Percentiles rank a stretch among this genome's conserved stretches.
phyloP scores from a whole-genome alignment of 2,888 invertebrate species.

The Lasioglossum lativentre region DNA sequence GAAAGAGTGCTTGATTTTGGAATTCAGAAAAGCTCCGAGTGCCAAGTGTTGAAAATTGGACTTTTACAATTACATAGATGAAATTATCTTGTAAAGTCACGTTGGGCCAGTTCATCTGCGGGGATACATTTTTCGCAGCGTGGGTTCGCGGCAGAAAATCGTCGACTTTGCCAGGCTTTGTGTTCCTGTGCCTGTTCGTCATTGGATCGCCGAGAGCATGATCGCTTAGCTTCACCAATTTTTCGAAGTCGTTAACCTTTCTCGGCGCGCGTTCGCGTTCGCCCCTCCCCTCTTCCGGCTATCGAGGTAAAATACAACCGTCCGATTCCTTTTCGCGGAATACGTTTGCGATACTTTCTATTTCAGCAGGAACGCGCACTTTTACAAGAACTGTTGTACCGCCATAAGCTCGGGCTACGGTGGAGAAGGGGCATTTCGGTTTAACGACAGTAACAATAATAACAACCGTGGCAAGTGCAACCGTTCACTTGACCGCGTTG shows the following conservation, averaged over 20 bases:
- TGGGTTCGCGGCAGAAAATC: not conserved
- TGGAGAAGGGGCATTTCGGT: not conserved
- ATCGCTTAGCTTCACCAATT: conserved; percentile 14
- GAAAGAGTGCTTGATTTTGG: no score
- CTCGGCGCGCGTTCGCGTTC: not conserved
- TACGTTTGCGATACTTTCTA: conserved; percentile 35
- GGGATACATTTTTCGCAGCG: not conserved
- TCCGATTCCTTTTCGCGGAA: conserved; percentile 24
- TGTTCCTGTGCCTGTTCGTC: conserved; percentile 5
- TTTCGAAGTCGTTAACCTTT: conserved; percentile 40
- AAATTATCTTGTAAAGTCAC: not conserved
- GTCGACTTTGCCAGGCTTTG: not conserved
- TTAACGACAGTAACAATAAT: conserved; percentile 32
- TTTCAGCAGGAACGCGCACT: conserved; percentile 10
- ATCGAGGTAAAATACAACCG: conserved; percentile 7
- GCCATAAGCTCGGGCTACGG: not conserved
- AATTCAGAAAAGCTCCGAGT: no score
- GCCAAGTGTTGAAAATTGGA: not conserved
- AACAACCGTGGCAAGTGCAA: conserved; percentile 15
- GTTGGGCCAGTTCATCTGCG: not conserved
- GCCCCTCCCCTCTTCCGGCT: not conserved
- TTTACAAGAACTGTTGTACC: conserved; percentile 33
- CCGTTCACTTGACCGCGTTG: conserved; percentile 11
- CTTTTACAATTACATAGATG: no score
- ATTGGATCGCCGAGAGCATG: not conserved